A percentile compares a stretch with the other conserved stretches of the same genome.
These are phyloP conservation scores for Trileptium ribeirensis DNA, from an alignment of 2,888 invertebrate genomes.

Conservation along the genomic window DNA sequence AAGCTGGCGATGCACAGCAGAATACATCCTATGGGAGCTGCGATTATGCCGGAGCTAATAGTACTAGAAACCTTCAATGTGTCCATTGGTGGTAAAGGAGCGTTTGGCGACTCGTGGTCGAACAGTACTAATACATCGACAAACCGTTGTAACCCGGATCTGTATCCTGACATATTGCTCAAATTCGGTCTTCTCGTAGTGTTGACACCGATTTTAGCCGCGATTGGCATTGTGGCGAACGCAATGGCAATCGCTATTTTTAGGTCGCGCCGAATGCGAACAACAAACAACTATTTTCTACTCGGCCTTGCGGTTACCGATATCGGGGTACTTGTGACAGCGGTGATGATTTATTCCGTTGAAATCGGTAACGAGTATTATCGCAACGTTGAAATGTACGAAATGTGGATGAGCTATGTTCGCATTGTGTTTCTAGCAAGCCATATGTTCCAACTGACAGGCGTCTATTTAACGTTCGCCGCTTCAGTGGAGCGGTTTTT, in stretches of 20 bases:
- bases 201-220: background rate
- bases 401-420: slow-evolving; percentile 2
- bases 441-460: slow-evolving; percentile 44
- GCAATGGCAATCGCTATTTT: background rate
- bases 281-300: background rate
- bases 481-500: slow-evolving; percentile 46
- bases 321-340: slow-evolving; percentile 7
- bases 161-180: background rate
- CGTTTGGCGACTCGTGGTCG: no score
- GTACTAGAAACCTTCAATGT: no score
- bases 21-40: no score
- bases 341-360: background rate
- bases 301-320: background rate
- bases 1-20: no score
- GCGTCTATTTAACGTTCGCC: slow-evolving; percentile 35
- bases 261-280: background rate
- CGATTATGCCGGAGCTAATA: no score
- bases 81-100: no score
- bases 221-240: background rate
- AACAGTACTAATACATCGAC: no score
- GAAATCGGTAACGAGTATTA: background rate
- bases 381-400: background rate
- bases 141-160: no score
- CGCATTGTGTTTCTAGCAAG: slow-evolving; percentile 41
- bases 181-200: background rate